Base-by-base conservation (phyloP, 2,888 invertebrate species). In the Eupithecia pulchellata region DNA sequence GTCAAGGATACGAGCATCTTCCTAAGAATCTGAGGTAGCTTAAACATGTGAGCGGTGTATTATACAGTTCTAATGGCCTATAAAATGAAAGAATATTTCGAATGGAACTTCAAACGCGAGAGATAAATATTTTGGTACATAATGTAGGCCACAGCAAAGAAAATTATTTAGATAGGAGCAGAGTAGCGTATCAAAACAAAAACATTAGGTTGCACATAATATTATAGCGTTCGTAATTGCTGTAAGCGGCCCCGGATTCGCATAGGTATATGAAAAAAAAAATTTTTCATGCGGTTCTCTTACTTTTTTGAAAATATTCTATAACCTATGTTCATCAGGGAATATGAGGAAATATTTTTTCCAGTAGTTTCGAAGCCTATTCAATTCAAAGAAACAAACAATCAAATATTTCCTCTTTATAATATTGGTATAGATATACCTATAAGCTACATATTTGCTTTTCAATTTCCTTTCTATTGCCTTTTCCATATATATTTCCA, bases 1-100 rank as follows among this genome's bases (percentile, higher is more conserved):
- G 81, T 79, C 88, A 88, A 89, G 89, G 87, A 86, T 83, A 75
- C 69, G 61, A 73, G 66, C 69, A 73, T 75, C 65, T 73, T 66
- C 68, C 34, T 71, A 63, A 69, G 64, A 74, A 74, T 64, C 62
- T 73, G 42, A 34, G 39, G 52, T 68, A 29, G 61, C 57, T 27
- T 52, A 68, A 71, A 61, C 27, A n/a, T 57, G 27, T 57, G 17
- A 57, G 29, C 17, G 17, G 29, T 36, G 30, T 63, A 36, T 52
- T 25, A 52, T 52, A 47, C 64, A 13, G 65, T 70, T 65, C 52
- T 27, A 62, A 64, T 62, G 60, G 34, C 66, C 69, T 67, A 47
- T 61, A 66, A 72, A 69, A 58, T 52, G 11, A 47, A 29, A 30
- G 60, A 66, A 70, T 71, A 34, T 66, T 67, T 32, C 57, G 27